Evolutionary conservation across 2,888 invertebrate species (phyloP).

Genomic region (Alviniconcha strummeri): DNA sequence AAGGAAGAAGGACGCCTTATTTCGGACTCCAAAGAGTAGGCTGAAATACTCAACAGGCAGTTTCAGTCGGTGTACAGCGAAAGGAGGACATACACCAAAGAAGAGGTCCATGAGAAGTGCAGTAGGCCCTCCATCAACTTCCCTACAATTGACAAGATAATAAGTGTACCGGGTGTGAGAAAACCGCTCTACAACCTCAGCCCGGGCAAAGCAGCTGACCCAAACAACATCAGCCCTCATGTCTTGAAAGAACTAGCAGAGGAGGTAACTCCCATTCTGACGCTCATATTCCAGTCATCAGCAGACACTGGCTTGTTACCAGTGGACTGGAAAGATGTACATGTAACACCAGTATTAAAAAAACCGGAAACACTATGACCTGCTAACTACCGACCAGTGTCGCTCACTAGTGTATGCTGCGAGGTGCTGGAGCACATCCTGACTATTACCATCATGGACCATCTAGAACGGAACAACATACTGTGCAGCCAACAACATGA

Average conservation of each 20-base stretch:
- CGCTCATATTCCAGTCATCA: neutral
- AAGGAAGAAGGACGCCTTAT: neutral
- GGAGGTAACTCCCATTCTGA: neutral
- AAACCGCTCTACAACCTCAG: neutral
- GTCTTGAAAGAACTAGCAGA: neutral
- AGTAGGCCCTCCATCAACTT: neutral
- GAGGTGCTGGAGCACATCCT: constrained; percentile 8
- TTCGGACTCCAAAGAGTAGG: neutral
- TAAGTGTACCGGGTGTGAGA: neutral
- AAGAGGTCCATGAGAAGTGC: neutral
- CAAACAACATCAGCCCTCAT: neutral
- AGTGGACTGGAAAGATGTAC: neutral
- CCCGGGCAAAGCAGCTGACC: neutral
- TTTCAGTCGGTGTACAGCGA: constrained; percentile 19
- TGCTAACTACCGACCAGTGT: neutral
- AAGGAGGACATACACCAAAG: neutral
- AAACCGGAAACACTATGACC: neutral
- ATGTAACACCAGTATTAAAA: neutral
- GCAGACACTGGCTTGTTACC: neutral
- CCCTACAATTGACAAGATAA: neutral
- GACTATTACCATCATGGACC: constrained; percentile 7
- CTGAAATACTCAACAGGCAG: neutral
- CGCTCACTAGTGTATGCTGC: constrained; percentile 11
- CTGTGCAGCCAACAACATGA: neutral
- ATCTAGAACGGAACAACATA: neutral